Evolutionary conservation across 1,140 invertebrate genomes (phyloP).

Genomic region (Drosophila lacertosa): DNA sequence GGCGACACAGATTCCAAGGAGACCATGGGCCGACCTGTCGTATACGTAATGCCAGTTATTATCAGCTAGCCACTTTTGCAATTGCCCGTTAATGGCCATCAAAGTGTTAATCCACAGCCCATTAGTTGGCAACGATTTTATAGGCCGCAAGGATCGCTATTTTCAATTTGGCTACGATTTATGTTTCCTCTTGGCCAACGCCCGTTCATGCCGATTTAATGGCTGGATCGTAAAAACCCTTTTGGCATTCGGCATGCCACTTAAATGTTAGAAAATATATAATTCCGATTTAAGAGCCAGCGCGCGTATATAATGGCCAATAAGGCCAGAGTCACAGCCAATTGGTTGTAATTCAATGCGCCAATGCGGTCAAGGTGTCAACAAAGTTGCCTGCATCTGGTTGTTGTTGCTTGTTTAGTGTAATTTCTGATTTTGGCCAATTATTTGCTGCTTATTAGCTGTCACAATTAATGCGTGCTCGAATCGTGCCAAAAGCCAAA

Average conservation of each 20-base stretch:
- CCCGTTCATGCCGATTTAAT: constrained; percentile 13
- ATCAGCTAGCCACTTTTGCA: constrained; percentile 58
- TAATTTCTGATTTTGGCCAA: constrained; percentile 46
- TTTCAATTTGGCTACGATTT: not conserved
- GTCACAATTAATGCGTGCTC: constrained; percentile 41
- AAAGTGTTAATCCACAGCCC: constrained; percentile 51
- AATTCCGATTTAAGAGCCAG: constrained; percentile 54
- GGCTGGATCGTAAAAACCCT: constrained; percentile 23
- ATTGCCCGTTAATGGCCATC: constrained; percentile 50
- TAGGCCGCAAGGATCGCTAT: constrained; percentile 23
- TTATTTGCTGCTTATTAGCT: constrained; percentile 54
- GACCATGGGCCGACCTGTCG: constrained; percentile 31
- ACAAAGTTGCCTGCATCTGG: constrained; percentile 4
- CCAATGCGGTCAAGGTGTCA: constrained; percentile 78
- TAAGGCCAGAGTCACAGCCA: constrained; percentile 55
- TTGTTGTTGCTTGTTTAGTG: constrained; percentile 34
- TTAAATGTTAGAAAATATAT: constrained; percentile 56
- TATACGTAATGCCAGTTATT: constrained; percentile 74
- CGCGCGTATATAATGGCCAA: constrained; percentile 59
- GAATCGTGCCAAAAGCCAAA: constrained; percentile 48
- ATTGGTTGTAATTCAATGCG: constrained; percentile 49
- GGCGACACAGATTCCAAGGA: constrained; percentile 56
- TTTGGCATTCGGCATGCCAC: constrained; percentile 56
- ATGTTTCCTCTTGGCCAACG: not conserved
- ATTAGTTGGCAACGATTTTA: constrained; percentile 38